A percentile compares a stretch with the other conserved stretches of the same genome.
Conservation (phyloP, 2,113 vertebrate species). For the Tiliqua scincoides region DNA sequence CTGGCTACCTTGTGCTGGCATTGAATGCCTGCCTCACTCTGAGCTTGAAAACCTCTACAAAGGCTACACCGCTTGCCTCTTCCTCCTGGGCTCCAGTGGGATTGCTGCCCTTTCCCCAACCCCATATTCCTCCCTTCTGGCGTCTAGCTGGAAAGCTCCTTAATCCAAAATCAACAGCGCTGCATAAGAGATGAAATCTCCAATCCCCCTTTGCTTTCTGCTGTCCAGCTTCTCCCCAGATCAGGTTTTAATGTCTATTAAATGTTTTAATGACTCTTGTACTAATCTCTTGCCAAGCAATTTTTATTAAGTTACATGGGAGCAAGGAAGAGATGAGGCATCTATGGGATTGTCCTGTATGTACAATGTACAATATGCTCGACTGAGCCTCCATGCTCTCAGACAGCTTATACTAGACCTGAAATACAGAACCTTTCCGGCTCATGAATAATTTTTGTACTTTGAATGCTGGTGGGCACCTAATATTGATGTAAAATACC, state of each 20-base stretch:
- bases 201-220: not conserved
- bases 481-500: not conserved
- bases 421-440: not conserved
- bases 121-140: not conserved
- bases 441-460: not conserved
- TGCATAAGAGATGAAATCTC: not conserved
- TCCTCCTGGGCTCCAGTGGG: not conserved
- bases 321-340: not conserved
- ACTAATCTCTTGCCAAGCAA: not conserved
- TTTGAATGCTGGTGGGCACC: not conserved
- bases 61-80: not conserved
- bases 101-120: not conserved
- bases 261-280: not conserved
- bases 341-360: not conserved
- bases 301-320: not conserved
- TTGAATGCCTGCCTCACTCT: not conserved
- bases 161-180: slow-evolving; percentile 25
- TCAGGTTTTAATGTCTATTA: slow-evolving; percentile 17
- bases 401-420: not conserved
- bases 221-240: not conserved
- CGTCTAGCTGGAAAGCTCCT: not conserved
- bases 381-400: no score
- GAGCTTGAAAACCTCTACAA: not conserved
- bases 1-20: not conserved
- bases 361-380: not conserved